phyloP scores from a whole-genome alignment of 2,888 invertebrate species.

The Archips crataeganus region DNA sequence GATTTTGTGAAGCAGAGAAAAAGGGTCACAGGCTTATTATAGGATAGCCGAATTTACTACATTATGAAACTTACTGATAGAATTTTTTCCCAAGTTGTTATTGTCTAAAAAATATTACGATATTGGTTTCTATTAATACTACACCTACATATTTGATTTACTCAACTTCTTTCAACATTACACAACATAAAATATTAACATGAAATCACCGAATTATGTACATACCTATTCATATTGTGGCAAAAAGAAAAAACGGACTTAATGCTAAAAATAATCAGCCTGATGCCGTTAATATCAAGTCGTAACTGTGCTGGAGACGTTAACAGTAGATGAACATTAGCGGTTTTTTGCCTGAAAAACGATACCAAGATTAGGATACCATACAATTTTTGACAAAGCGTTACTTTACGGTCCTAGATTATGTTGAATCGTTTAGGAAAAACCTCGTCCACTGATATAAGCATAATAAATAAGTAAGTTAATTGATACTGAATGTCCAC shows the following conservation, averaged over 20 bases:
- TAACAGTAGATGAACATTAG: not conserved
- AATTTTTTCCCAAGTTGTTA: not conserved
- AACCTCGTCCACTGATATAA: not conserved
- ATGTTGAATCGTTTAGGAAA: not conserved
- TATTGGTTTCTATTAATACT: not conserved
- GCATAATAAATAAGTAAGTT: not conserved
- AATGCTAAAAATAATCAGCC: not conserved
- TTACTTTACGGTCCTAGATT: not conserved
- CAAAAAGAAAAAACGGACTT: not conserved
- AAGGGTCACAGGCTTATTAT: too few species aligned
- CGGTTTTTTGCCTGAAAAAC: not conserved
- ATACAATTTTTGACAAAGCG: not conserved
- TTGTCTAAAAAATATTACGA: conserved; percentile 1
- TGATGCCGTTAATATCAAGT: too few species aligned
- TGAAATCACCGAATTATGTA: not conserved
- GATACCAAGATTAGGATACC: too few species aligned
- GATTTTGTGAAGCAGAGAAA: too few species aligned
- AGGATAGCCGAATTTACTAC: not conserved
- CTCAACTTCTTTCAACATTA: too few species aligned
- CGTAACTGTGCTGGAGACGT: not conserved
- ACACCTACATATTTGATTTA: too few species aligned
- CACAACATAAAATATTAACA: not conserved
- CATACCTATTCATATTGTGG: not conserved
- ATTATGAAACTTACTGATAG: not conserved
- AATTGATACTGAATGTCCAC: not conserved